Base-by-base conservation (phyloP, 2,888 invertebrate genomes). In the Spisula solida region DNA sequence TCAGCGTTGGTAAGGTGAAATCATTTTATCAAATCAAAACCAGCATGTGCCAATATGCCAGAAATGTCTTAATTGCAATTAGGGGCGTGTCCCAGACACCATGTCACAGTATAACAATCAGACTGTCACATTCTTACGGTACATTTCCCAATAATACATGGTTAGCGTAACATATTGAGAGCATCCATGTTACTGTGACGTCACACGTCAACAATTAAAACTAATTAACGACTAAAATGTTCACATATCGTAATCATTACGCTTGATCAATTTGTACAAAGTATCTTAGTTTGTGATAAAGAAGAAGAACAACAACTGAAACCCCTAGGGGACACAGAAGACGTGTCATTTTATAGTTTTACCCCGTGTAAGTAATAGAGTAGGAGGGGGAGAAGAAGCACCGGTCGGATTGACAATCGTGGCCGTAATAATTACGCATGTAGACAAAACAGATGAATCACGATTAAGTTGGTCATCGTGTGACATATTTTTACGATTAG, bases 161-260 rank as follows among this genome's bases (percentile, higher is more conserved):
- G 60, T 66, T 66, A 66, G n/a, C 6, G 25, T 85, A n/a, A 34
- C 56, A 41, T 41, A 20, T 8, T 25, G n/a, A 66, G 60, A 66
- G 25, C n/a, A 12, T 14, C 51, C 51, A 51, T 51, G 51, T 51
- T 16, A 14, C 5, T 2, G 29, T 48, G n/a, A 29, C 20, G 48
- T 41, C 56, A 25, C 48, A 56, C 56, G 29, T 81, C 80, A 81
- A 56, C 81, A 82, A 47, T 87, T 83, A 56, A 81, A 82, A 82
- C 82, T 60, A 87, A 83, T 83, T 87, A 82, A 79, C 60, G 87
- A 82, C 79, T 82, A 87, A 78, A 10, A 82, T 41, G 10, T 41
- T 83, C 29, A 25, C 56, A 31, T 41, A 83, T 82, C 47, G 47
- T 82, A 60, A 78, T 87, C 87, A 60, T 87, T 31, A 41, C 47